Conservation (phyloP, 2,888 invertebrate species). For the Geophilus truncorum region DNA sequence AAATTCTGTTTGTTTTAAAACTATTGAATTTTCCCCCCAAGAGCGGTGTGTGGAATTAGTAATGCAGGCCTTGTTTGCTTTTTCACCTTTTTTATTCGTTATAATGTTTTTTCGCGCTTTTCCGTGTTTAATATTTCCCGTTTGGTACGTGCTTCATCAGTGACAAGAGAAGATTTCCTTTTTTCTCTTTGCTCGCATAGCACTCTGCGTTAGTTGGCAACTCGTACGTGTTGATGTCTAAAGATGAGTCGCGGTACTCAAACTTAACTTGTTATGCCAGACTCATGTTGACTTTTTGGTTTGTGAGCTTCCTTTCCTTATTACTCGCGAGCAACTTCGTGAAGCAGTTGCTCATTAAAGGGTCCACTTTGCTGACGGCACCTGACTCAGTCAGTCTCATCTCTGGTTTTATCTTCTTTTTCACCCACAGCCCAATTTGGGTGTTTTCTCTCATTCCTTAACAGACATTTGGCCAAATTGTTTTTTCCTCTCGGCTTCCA, state of each 20-base stretch:
- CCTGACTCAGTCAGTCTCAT: neutral
- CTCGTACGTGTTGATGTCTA: neutral
- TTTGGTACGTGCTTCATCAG: neutral
- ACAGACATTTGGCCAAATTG: neutral
- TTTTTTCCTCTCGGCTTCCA: too few species aligned
- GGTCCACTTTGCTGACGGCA: neutral
- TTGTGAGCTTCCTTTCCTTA: neutral
- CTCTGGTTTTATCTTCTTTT: neutral
- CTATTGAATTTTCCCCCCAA: neutral
- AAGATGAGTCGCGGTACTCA: neutral
- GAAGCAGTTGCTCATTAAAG: neutral
- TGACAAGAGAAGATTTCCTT: neutral
- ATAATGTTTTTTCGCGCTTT: too few species aligned
- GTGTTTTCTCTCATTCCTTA: neutral
- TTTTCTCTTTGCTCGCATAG: neutral
- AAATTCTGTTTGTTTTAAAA: neutral
- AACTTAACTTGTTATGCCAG: neutral
- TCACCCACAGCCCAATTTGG: neutral
- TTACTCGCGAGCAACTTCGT: neutral
- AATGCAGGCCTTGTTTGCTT: neutral
- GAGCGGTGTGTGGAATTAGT: neutral
- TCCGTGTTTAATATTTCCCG: too few species aligned
- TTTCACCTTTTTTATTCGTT: neutral
- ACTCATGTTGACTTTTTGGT: neutral
- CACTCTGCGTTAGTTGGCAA: neutral